Conservation (phyloP, 2,113 vertebrate genomes). For the Pelusios castaneus region DNA sequence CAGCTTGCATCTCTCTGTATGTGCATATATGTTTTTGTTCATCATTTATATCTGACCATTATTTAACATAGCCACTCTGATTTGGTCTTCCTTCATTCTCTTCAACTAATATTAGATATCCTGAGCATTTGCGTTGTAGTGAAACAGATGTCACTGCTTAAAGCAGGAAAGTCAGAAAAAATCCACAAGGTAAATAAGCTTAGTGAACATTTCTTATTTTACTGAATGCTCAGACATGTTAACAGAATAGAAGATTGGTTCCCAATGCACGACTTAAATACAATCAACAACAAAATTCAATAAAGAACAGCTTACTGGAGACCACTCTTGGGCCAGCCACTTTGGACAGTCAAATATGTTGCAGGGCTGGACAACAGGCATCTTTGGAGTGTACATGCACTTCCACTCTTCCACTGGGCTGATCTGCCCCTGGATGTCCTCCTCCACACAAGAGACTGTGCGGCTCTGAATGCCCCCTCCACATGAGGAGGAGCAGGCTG, state of each 20-base stretch:
- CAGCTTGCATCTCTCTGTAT: neutral
- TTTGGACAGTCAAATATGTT: constrained; percentile 96
- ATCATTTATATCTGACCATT: neutral
- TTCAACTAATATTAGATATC: neutral
- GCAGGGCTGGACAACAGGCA: constrained; percentile 90
- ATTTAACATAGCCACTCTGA: neutral
- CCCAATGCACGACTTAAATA: neutral
- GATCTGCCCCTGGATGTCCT: constrained; percentile 94
- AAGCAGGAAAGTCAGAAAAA: neutral
- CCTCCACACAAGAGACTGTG: constrained; percentile 94
- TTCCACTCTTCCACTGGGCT: constrained; percentile 96
- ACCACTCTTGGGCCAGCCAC: constrained; percentile 98
- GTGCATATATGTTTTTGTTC: neutral
- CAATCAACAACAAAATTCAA: neutral
- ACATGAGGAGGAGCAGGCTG: constrained; percentile 94
- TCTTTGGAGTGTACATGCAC: constrained; percentile 94
- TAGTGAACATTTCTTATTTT: neutral
- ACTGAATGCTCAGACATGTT: neutral
- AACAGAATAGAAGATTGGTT: neutral
- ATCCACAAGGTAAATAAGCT: neutral
- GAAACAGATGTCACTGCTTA: neutral
- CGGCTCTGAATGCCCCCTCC: constrained; percentile 95
- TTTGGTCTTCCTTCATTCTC: neutral
- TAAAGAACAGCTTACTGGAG: constrained; percentile 83
- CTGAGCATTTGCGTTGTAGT: neutral